Percentiles rank a stretch among this genome's conserved stretches.
Evolutionary conservation across 2,113 vertebrate genomes (phyloP).

Genomic region (Scomber colias): DNA sequence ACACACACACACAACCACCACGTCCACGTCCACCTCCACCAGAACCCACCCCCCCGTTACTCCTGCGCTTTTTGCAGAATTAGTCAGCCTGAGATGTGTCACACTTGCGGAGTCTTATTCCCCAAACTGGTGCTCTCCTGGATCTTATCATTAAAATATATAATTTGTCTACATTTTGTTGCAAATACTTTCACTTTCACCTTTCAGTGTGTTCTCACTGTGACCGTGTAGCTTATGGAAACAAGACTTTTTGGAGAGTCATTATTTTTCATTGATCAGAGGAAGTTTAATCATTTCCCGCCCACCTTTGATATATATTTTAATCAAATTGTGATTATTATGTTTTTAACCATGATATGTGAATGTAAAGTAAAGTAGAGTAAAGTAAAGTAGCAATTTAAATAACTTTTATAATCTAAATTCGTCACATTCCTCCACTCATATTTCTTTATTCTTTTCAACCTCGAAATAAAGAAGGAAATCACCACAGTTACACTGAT

Average conservation of each 20-base stretch:
- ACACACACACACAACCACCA: too few species aligned
- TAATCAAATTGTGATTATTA: not conserved
- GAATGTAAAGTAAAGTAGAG: not conserved
- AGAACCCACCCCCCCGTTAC: not conserved
- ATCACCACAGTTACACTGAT: conserved; percentile 54
- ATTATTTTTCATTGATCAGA: not conserved
- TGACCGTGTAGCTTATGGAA: not conserved
- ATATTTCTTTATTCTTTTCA: not conserved
- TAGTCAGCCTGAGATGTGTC: not conserved
- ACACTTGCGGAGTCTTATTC: not conserved
- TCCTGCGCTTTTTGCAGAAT: not conserved
- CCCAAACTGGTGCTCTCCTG: not conserved
- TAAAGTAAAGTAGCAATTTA: not conserved
- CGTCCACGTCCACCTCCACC: not conserved
- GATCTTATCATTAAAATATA: not conserved
- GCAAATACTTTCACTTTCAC: not conserved
- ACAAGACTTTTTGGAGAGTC: not conserved
- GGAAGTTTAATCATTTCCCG: not conserved
- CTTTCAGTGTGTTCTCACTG: not conserved
- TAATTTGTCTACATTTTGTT: not conserved
- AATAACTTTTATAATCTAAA: not conserved
- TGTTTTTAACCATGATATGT: not conserved
- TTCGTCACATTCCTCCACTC: not conserved
- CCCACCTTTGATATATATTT: not conserved
- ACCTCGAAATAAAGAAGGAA: conserved; percentile 42